These are phyloP conservation scores for Cygnus olor DNA, from an alignment of 2,797 vertebrate genomes.

Conservation along the genomic window DNA sequence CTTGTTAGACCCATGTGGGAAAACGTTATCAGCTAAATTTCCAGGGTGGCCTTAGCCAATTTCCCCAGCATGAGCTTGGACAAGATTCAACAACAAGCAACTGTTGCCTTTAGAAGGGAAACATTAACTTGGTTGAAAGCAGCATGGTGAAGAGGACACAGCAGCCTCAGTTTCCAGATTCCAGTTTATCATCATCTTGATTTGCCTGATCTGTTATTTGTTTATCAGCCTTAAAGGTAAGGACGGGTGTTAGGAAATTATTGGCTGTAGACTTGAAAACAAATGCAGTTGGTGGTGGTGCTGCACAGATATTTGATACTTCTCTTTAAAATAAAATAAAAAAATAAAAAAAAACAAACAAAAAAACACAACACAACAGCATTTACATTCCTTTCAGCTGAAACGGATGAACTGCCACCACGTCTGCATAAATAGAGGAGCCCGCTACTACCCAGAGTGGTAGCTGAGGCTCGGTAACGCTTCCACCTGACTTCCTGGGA, in stretches of 20 bases:
- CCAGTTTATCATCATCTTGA: neutral
- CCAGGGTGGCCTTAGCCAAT: neutral
- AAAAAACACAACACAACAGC: neutral
- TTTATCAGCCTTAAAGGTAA: conserved; percentile 41
- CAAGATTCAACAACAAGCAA: neutral
- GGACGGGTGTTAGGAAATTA: neutral
- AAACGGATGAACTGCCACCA: neutral
- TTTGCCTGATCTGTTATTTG: neutral
- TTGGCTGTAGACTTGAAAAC: neutral
- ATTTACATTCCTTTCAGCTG: conserved; percentile 39
- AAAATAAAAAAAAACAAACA: too few species aligned
- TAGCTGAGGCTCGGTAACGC: conserved; percentile 14
- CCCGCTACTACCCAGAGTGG: conserved; percentile 8
- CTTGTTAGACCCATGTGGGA: neutral
- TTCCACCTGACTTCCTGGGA: neutral
- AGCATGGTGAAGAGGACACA: neutral
- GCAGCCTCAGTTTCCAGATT: neutral
- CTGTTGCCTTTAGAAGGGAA: conserved; percentile 22
- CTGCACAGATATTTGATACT: conserved; percentile 9
- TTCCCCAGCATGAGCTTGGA: conserved; percentile 19
- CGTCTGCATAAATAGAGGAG: conserved; percentile 9
- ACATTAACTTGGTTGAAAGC: conserved; percentile 29
- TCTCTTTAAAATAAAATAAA: neutral
- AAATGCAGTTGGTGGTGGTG: neutral
- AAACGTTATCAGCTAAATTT: neutral